Percentiles rank a stretch among this genome's conserved stretches.
phyloP scores from a whole-genome alignment of 2,113 vertebrate species.

The Erinaceus europaeus region DNA sequence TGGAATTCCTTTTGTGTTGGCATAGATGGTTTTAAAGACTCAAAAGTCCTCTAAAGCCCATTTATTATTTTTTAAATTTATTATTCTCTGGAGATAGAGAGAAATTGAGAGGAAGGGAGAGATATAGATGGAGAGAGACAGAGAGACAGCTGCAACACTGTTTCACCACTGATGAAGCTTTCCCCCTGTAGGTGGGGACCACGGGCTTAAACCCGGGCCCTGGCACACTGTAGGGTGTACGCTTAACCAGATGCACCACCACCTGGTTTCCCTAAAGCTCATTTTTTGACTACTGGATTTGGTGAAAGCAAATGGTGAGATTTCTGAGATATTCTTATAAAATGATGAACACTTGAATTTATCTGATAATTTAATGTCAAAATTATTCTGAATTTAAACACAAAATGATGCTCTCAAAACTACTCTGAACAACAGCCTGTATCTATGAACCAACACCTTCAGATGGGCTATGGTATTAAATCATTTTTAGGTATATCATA shows the following conservation, averaged over 20 bases:
- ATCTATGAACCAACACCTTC: not conserved
- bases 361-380: not conserved
- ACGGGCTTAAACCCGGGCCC: too few relatives aligned
- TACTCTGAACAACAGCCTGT: not conserved
- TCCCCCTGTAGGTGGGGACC: too few relatives aligned
- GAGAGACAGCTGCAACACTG: too few relatives aligned
- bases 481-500: not conserved
- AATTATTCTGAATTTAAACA: constrained; percentile 29
- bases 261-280: too few relatives aligned
- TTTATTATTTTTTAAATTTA: too few relatives aligned
- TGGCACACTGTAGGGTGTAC: too few relatives aligned
- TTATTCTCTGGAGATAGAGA: too few relatives aligned
- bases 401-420: constrained; percentile 27
- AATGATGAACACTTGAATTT: not conserved
- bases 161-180: too few relatives aligned
- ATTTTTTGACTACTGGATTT: not conserved
- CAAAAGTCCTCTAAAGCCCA: not conserved
- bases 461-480: not conserved
- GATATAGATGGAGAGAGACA: too few relatives aligned
- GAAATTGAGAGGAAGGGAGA: too few relatives aligned
- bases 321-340: not conserved
- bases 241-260: too few relatives aligned
- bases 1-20: not conserved
- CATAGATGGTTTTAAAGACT: not conserved
- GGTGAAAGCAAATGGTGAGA: not conserved